These are phyloP conservation scores for Pithecia hirsuta DNA, from an alignment of 2,797 vertebrate species.

Conservation along the genomic window DNA sequence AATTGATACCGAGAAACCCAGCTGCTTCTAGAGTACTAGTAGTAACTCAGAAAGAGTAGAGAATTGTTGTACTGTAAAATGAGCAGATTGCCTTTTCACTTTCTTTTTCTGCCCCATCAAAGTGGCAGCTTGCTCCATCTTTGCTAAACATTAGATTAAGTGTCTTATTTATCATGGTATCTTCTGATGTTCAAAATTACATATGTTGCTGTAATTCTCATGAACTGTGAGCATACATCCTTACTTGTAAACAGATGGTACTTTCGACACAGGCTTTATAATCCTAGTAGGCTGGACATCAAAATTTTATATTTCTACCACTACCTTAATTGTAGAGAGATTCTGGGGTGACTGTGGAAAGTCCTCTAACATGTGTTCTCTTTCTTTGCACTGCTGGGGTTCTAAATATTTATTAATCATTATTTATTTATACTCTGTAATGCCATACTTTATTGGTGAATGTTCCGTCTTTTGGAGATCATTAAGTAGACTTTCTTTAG, in stretches of 20 bases:
- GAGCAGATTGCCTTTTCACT: conserved; percentile 28
- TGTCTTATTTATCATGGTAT: conserved; percentile 33
- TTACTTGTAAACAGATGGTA: conserved; percentile 13
- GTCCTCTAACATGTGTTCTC: conserved; percentile 25
- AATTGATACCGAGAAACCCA: conserved; percentile 14
- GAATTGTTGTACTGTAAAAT: conserved; percentile 4
- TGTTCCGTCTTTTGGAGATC: conserved; percentile 11
- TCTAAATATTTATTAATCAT: conserved; percentile 72
- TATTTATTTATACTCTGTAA: conserved; percentile 65
- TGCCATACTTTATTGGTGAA: conserved; percentile 25
- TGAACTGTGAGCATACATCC: background rate
- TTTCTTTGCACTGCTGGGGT: conserved; percentile 45
- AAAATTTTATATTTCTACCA: conserved; percentile 30
- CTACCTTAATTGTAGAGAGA: conserved; percentile 56
- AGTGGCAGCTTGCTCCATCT: conserved; percentile 1
- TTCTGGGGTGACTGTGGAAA: conserved; percentile 28
- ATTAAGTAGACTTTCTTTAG: background rate
- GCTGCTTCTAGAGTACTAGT: background rate
- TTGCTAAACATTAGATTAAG: conserved; percentile 51
- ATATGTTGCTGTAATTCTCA: conserved; percentile 17
- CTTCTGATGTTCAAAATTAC: conserved; percentile 45
- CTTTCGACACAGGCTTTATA: conserved; percentile 44
- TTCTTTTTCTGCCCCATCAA: background rate
- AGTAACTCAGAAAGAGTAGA: conserved; percentile 31
- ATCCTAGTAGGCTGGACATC: conserved; percentile 10